Evolutionary conservation across 1,140 invertebrate genomes (phyloP), one percentile per base, ranked within the genome.

Genomic region (Galleria mellonella): DNA sequence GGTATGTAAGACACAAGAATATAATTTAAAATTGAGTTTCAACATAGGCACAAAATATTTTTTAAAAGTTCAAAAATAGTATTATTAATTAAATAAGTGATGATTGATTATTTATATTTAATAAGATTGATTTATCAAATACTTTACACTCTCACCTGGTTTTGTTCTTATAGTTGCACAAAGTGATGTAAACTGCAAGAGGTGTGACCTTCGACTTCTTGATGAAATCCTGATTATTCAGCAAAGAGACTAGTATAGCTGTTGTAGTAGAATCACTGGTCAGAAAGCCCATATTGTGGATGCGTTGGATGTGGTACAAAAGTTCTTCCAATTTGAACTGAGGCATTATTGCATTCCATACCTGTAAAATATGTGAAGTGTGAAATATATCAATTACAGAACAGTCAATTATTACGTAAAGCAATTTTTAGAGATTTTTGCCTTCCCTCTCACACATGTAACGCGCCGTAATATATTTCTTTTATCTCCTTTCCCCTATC

Each of bases 261-360:
- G 72, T 74, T 6, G 77, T 82, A 0, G 62, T 64, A 0, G 81
- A 82, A 11, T 87, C 67, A 14, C 62, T 58, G 30, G 83, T 85
- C 9, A 92, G 53, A 53, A 92, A 87, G 5, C 87, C 88, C 53
- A 92, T 73, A 50, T 89, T 88, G 30, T 91, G 88, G 58, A 93
- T 88, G 61, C 91, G 89, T 54, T 89, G 90, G 11, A 93, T 72
- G 53, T 92, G 89, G 10, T 85, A 67, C 23, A 93, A 69, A 30
- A 92, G 55, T 2, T 87, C 83, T 5, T 72, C 68, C 42, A 92
- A 72, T 30, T 88, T 81, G 72, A 93, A 87, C 43, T 88, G 72
- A 2, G 88, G 85, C 15, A 93, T 61, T 36, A 93, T 73, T 51
- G 89, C 87, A 54, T 83, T 74, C 91, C 92, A 93, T 30, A 93